Evolutionary conservation across 2,888 invertebrate species (phyloP).

Genomic region (Cryptus armator): DNA sequence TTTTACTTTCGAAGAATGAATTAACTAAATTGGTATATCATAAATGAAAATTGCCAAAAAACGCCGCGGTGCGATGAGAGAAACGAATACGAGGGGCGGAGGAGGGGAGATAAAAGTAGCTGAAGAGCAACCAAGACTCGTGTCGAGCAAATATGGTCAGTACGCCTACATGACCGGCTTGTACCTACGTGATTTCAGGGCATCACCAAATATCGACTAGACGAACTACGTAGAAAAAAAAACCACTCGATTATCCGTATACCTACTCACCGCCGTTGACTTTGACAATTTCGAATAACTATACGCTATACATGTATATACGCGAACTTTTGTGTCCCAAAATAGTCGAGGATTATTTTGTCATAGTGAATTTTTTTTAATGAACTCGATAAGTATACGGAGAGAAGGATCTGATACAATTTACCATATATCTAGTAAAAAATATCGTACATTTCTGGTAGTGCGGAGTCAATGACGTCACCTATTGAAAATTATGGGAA

Average conservation of each 20-base stretch:
- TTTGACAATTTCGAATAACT: slow-evolving; percentile 51
- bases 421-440: too few species aligned
- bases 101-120: slow-evolving; percentile 21
- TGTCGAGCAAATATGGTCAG: slow-evolving; percentile 75
- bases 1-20: neutral
- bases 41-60: slow-evolving; percentile 3
- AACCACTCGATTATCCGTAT: slow-evolving; percentile 55
- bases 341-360: slow-evolving; percentile 21
- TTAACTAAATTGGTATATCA: neutral
- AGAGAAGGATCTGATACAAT: too few species aligned
- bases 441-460: too few species aligned
- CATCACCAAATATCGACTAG: slow-evolving; percentile 84
- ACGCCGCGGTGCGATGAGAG: slow-evolving; percentile 15
- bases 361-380: slow-evolving; percentile 11
- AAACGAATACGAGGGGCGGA: slow-evolving; percentile 27
- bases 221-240: slow-evolving; percentile 66
- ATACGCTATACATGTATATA: slow-evolving; percentile 4
- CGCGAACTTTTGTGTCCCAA: neutral
- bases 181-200: slow-evolving; percentile 72
- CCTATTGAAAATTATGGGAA: too few species aligned
- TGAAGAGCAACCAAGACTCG: slow-evolving; percentile 51
- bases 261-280: slow-evolving; percentile 49
- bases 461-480: too few species aligned
- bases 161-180: slow-evolving; percentile 79
- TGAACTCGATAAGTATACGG: neutral